Base-by-base conservation (phyloP, 2,888 invertebrate species). In the Drosophila gaucha region DNA sequence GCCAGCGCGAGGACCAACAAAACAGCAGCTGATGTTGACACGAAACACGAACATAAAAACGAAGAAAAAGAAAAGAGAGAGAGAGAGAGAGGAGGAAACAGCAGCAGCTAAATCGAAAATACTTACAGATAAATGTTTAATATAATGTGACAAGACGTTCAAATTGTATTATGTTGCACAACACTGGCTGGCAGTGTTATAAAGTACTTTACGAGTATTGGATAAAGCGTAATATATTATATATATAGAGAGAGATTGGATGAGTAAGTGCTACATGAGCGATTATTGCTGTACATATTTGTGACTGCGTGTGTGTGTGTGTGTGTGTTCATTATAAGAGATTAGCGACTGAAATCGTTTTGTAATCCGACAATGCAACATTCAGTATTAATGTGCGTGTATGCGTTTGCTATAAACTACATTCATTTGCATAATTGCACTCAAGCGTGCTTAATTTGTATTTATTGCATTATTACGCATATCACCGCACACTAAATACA, bases 381-480 rank as follows among this genome's bases (percentile, higher is more conserved):
- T 36, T 28, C 51, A 39, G 22, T 65, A 47, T 59, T 35, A 39
- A 30, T 47, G 35, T 12, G 26, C 30, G 33, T 44, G 2, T 36
- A 12, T 22, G 9, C n/a, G 38, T 38, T 39, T 52, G 24, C 70
- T 71, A 72, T 85, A 84, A 86, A 86, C 82, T 78, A 73, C 77
- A 78, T 68, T 66, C 65, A 84, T 84, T 84, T 85, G 73, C 84
- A 85, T 85, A 85, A 87, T 85, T 74, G 83, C 84, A 87, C 84
- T 85, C 88, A 86, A 87, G 88, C 84, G 83, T 85, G 83, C 77
- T 82, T 86, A 87, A 85, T 87, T 87, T 84, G 85, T 84, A 84
- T 87, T 85, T 85, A 84, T 84, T 87, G 73, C 87, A 78, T 87
- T 85, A 87, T 82, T 85, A 77, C 87, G 85, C 87, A 87, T 82